These are phyloP conservation scores for Acronicta leporina DNA, from an alignment of 2,888 invertebrate species.

Conservation along the genomic window DNA sequence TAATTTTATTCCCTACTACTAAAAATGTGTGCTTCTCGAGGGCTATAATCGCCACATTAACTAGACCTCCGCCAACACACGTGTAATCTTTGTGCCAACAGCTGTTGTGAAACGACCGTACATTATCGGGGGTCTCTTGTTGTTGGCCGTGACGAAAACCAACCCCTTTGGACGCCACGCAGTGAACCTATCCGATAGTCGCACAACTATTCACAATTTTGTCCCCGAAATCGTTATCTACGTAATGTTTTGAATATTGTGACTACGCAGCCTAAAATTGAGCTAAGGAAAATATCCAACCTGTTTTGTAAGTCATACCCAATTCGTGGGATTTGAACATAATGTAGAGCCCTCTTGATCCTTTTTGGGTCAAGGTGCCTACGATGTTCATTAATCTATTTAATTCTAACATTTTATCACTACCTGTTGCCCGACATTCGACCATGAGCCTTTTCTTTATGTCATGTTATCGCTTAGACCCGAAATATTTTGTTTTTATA, in stretches of 20 bases:
- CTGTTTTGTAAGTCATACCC: no score
- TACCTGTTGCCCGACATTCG: constrained; percentile 35
- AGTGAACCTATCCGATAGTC: constrained; percentile 32
- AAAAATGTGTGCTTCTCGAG: constrained; percentile 56
- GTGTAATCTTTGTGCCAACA: constrained; percentile 35
- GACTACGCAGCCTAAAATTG: no score
- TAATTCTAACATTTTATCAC: constrained; percentile 37
- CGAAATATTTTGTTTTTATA: constrained; percentile 6
- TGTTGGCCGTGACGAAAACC: constrained; percentile 51
- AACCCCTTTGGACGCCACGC: constrained; percentile 57
- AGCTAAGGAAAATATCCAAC: no score
- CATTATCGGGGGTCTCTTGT: constrained; percentile 48
- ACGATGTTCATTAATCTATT: constrained; percentile 42
- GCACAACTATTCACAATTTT: constrained; percentile 20
- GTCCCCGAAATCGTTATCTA: not conserved
- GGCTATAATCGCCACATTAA: constrained; percentile 59
- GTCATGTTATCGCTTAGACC: constrained; percentile 3
- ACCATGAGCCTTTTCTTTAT: constrained; percentile 20
- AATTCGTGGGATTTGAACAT: not conserved
- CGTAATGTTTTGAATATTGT: no score
- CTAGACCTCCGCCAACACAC: constrained; percentile 43
- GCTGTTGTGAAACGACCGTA: constrained; percentile 40
- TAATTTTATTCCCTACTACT: constrained; percentile 63
- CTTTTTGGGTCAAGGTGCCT: constrained; percentile 48
- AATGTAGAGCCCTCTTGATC: constrained; percentile 4